Evolutionary conservation across 1,140 invertebrate species (phyloP), one percentile per base, ranked within the genome.

Genomic region (Ericerus pela): DNA sequence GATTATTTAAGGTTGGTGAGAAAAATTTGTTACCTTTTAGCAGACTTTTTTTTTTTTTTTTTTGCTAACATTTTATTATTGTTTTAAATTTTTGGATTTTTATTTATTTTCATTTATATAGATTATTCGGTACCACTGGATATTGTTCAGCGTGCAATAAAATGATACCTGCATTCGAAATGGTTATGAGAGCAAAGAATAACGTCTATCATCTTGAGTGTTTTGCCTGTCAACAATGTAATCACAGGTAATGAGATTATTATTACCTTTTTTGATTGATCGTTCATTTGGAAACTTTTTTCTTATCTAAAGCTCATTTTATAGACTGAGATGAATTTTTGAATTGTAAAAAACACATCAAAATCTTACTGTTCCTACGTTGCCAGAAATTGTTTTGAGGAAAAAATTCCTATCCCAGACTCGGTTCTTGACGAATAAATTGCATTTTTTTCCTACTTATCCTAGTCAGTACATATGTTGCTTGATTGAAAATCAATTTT

Each of bases 181-280:
- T 97, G 91, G 95, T 97, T 56, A 98, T 98, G 94, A 77, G 92
- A 63, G 93, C 93, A 14, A 84, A 88, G 67, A 87, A 80, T 66
- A 96, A 96, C 69, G 93, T 96, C 36, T 97, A 97, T 69, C 94
- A 97, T 71, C 75, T 98, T 60, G 93, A 97, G 69, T 98, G 94
- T 72, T 98, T 98, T 69, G 92, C 93, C 38, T 98, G 94, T 70
- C 92, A 96, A 70, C 89, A 96, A 70, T 98, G 94, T 69, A 94
- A 92, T 74, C 91, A 96, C 72, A 90, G 93, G 94, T 96, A 69
- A 79, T 75, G 72, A 56, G 20, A 14, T n/a, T n/a, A n/a, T n/a
- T n/a, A n/a, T n/a, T n/a, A n/a, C n/a, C n/a, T n/a, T n/a, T n/a
- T n/a, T n/a, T n/a, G n/a, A n/a, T n/a, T n/a, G n/a, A n/a, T n/a